These are phyloP conservation scores for Apantesis nais DNA, from an alignment of 2,888 invertebrate species.

Conservation along the genomic window DNA sequence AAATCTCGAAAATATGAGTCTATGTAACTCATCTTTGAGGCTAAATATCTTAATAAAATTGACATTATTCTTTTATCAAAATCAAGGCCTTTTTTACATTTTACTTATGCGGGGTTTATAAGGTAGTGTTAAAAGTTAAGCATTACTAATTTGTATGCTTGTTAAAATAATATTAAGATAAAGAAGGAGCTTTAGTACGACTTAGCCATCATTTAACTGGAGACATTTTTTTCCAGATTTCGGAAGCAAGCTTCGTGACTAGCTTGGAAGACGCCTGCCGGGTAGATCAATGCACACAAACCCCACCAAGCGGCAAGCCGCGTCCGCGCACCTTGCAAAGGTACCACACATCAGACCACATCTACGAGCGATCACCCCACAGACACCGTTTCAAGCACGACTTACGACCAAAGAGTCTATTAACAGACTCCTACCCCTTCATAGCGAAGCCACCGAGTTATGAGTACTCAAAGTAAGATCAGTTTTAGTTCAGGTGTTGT, in stretches of 20 bases:
- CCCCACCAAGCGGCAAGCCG: constrained; percentile 76
- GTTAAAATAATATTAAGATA: neutral
- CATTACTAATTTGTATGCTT: no score
- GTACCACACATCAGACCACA: constrained; percentile 84
- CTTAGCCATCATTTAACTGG: no score
- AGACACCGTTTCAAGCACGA: constrained; percentile 63
- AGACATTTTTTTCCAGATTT: constrained; percentile 62
- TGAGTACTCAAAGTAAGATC: constrained; percentile 75
- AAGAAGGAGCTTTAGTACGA: neutral
- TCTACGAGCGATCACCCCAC: constrained; percentile 67
- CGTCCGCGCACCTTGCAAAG: constrained; percentile 82
- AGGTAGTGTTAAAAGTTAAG: no score
- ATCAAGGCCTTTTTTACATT: no score
- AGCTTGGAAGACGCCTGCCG: constrained; percentile 75
- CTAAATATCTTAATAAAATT: no score
- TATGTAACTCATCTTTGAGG: no score
- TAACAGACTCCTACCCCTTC: constrained; percentile 74
- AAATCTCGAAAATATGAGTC: no score
- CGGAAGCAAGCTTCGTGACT: constrained; percentile 81
- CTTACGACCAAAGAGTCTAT: constrained; percentile 67
- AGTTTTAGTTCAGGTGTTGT: constrained; percentile 39
- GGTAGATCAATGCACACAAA: constrained; percentile 80
- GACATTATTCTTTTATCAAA: no score
- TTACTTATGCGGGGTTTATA: no score
- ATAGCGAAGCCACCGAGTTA: constrained; percentile 75